A percentile compares a stretch with the other conserved stretches of the same genome.
phyloP scores from a whole-genome alignment of 2,113 vertebrate species.

The Melanotaenia duboulayi region DNA sequence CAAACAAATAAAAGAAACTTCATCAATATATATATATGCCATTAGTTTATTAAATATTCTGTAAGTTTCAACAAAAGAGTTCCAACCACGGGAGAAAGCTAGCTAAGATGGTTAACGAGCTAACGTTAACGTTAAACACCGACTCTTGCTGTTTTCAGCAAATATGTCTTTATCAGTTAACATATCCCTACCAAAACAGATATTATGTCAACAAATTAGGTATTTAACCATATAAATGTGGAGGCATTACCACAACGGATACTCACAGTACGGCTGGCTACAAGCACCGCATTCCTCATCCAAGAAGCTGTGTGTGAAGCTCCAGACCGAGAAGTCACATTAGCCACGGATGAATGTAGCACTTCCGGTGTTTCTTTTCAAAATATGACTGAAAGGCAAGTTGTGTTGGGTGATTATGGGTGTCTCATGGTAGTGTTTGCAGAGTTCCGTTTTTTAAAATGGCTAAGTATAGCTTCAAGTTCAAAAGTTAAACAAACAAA shows the following conservation, averaged over 20 bases:
- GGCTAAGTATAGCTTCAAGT: too few species aligned
- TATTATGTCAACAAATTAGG: not conserved
- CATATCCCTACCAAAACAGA: not conserved
- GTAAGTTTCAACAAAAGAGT: not conserved
- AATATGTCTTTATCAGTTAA: not conserved
- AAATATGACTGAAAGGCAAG: conserved; percentile 29
- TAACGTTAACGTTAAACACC: conserved; percentile 35
- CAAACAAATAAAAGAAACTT: not conserved
- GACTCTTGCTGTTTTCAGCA: not conserved
- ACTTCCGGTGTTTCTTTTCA: conserved; percentile 26
- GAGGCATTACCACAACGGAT: not conserved
- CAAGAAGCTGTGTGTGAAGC: conserved; percentile 21
- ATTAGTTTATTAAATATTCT: not conserved
- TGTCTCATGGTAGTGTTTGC: too few species aligned
- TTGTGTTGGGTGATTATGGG: accelerated
- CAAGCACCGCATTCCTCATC: conserved; percentile 59
- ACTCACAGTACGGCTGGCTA: conserved; percentile 64
- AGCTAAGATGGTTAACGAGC: conserved; percentile 54
- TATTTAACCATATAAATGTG: not conserved
- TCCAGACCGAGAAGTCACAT: not conserved
- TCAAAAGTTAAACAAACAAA: too few species aligned
- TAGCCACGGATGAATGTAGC: accelerated
- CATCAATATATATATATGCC: accelerated
- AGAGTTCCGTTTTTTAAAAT: too few species aligned
- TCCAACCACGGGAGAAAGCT: conserved; percentile 17